These are phyloP conservation scores for Diadumene lineata DNA, from an alignment of 92 coral and sea anemone species.

Conservation along the genomic window DNA sequence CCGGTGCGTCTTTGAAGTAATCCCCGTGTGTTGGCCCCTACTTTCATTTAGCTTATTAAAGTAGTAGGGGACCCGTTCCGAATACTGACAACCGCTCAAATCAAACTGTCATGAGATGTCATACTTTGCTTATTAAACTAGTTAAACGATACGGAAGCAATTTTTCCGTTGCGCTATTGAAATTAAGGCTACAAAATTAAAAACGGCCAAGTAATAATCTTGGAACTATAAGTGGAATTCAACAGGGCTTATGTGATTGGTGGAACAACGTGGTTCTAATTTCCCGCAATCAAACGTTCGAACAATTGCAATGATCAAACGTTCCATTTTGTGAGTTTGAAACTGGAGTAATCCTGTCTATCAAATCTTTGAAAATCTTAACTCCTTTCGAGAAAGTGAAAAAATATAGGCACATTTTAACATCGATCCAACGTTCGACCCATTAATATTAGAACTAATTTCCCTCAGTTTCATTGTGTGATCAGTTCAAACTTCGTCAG, in stretches of 20 bases:
- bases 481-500: constrained; percentile 7
- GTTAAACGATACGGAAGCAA: constrained; percentile 37
- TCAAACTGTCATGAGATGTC: constrained; percentile 4
- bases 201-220: constrained; percentile 32
- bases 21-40: constrained; percentile 9
- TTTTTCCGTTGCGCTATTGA: constrained; percentile 36
- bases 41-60: constrained; percentile 23
- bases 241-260: constrained; percentile 23
- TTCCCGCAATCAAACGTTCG: constrained; percentile 22
- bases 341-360: too few species aligned
- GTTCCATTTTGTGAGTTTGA: constrained; percentile 4
- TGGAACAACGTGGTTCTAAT: constrained; percentile 21
- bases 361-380: too few species aligned
- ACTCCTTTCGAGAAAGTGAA: too few species aligned
- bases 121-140: constrained; percentile 14
- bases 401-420: too few species aligned
- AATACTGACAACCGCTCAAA: constrained; percentile 11
- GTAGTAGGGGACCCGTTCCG: not conserved
- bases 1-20: constrained; percentile 28
- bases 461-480: too few species aligned
- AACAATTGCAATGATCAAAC: constrained; percentile 13
- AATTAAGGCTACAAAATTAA: constrained; percentile 34
- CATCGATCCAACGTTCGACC: too few species aligned
- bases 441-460: too few species aligned
- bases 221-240: constrained; percentile 6